Evolutionary conservation across 2,888 invertebrate species (phyloP).

Genomic region (Ommatoiulus sabulosus): DNA sequence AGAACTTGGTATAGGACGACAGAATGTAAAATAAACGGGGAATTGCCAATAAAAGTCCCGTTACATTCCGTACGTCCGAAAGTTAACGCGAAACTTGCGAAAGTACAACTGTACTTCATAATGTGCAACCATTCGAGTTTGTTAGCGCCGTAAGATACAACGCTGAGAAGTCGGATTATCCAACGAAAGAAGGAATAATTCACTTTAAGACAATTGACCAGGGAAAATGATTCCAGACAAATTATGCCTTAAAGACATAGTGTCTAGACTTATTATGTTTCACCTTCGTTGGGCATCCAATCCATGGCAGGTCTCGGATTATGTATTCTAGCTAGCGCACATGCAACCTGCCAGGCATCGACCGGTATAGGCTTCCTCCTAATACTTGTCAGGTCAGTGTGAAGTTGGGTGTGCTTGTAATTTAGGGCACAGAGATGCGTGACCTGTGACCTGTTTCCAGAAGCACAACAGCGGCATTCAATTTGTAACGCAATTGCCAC

Average conservation of each 20-base stretch:
- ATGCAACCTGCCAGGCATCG: neutral
- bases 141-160: neutral
- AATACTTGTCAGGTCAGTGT: neutral
- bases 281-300: neutral
- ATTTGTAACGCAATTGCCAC: too few species aligned
- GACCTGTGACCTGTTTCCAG: neutral
- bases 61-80: too few species aligned
- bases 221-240: conserved; percentile 15
- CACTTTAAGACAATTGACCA: neutral
- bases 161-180: neutral
- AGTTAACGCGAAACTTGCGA: too few species aligned
- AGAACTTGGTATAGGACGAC: neutral
- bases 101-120: too few species aligned
- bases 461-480: too few species aligned
- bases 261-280: conserved; percentile 5
- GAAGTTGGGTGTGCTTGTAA: neutral
- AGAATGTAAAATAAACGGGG: neutral
- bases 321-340: neutral
- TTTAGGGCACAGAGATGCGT: neutral
- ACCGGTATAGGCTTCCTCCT: neutral
- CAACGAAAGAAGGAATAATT: neutral
- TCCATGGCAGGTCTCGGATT: neutral
- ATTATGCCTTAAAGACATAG: conserved; percentile 4
- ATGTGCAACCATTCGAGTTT: neutral
- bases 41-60: neutral